Evolutionary conservation across 53 echinoderm and acorn worm genomes (phyloP).

Genomic region (Echinarachnius parma): DNA sequence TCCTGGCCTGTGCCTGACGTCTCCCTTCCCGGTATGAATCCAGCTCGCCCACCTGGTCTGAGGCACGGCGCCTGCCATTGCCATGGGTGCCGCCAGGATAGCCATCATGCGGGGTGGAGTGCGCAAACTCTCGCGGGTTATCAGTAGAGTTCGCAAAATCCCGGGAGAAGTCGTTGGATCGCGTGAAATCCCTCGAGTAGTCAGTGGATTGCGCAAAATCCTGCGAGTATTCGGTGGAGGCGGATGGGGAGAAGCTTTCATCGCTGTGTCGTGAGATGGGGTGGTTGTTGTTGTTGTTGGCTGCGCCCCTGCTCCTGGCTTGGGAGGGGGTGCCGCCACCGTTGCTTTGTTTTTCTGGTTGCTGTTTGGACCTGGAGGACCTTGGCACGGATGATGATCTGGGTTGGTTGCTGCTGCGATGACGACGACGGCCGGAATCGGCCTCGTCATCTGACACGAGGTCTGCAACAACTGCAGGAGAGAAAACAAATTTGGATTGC

Average conservation of each 20-base stretch:
- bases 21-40: constrained; percentile 16
- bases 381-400: constrained; percentile 36
- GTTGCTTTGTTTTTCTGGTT: constrained; percentile 21
- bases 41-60: constrained; percentile 9
- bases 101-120: constrained; percentile 11
- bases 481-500: background rate
- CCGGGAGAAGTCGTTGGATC: too few species aligned
- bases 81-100: too few species aligned
- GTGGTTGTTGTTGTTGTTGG: constrained; percentile 1
- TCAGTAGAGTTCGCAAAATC: too few species aligned
- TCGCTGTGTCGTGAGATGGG: background rate
- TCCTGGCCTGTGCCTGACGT: constrained; percentile 6
- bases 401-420: constrained; percentile 13
- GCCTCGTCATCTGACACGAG: constrained; percentile 43
- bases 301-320: constrained; percentile 17
- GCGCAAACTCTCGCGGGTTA: background rate
- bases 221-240: background rate
- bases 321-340: too few species aligned
- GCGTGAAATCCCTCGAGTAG: too few species aligned
- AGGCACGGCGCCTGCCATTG: background rate
- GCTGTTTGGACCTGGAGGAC: constrained; percentile 32
- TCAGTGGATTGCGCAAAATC: too few species aligned
- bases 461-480: constrained; percentile 32
- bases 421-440: background rate
- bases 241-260: background rate